These are phyloP conservation scores for Ectemnius cavifrons DNA, from an alignment of 2,888 invertebrate genomes.

Conservation along the genomic window DNA sequence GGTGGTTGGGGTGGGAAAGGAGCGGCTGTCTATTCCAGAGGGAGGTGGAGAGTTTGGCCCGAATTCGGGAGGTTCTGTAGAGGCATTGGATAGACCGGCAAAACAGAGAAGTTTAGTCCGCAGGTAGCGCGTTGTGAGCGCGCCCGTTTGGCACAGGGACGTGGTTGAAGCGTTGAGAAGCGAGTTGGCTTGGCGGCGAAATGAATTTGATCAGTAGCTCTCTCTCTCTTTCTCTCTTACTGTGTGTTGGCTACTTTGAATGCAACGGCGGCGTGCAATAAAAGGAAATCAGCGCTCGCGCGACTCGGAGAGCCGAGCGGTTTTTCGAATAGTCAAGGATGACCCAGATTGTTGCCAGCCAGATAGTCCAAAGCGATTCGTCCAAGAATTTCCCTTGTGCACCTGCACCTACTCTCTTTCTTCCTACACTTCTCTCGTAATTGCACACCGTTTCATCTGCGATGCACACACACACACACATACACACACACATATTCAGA, in stretches of 20 bases:
- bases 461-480: too few relatives aligned
- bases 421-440: neutral
- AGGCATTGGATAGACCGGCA: too few relatives aligned
- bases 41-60: too few relatives aligned
- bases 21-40: too few relatives aligned
- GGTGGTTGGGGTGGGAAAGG: neutral
- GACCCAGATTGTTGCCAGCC: constrained; percentile 25
- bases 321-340: constrained; percentile 35
- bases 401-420: neutral
- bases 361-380: constrained; percentile 24
- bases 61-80: too few relatives aligned
- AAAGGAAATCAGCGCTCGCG: constrained; percentile 32
- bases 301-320: constrained; percentile 17
- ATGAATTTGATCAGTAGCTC: constrained; percentile 14
- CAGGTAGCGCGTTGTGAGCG: too few relatives aligned
- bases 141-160: too few relatives aligned
- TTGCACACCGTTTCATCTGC: neutral
- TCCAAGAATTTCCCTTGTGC: constrained; percentile 3
- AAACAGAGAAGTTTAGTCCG: too few relatives aligned
- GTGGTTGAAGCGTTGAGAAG: too few relatives aligned
- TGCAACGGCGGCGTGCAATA: constrained; percentile 34
- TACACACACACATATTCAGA: too few relatives aligned
- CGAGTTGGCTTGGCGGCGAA: constrained; percentile 1
- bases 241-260: constrained; percentile 20
- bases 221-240: too few relatives aligned